Evolutionary conservation across 2,888 invertebrate genomes (phyloP), one percentile per base, ranked within the genome.

Genomic region (Disparrhopalites patrizii): DNA sequence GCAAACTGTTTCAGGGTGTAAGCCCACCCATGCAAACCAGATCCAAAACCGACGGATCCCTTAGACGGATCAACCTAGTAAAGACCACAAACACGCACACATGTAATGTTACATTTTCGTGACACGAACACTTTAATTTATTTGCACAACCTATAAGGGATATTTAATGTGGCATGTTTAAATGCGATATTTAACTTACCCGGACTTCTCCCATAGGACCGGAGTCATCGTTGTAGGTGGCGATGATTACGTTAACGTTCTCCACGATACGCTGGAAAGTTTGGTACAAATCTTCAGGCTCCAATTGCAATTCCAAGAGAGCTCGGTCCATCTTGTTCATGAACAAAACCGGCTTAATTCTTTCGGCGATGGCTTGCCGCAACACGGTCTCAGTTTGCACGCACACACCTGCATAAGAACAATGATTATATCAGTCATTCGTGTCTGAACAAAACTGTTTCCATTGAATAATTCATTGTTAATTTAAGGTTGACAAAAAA

Each of bases 251-350:
- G 84, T 99, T 99, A 63, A 99, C 95, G 79, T 96, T 98, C 82
- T 99, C 99, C 77, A 99, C 96, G 79, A 98, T 98, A 84, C 98
- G 91, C 82, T 96, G 96, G 89, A 99, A 99, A 77, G 93, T 96
- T 83, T 99, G 99, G 83, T 94, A 99, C 65, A 99, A 85, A 79
- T 96, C 95, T 82, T 99, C 99, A 73, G 91, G 87, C 70, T 93
- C 97, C 77, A 98, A 82, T 80, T 99, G 98, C 79, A 99, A 83
- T 82, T 99, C 99, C 40, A 99, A 84, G 68, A 99, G 85, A 76
- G 99, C 99, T 76, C 99, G 91, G 85, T 99, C 99, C 98, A 99
- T 98, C 84, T 99, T 99, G 91, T 99, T 99, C 98, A 99, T 98
- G 89, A 99, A 99, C 77, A 99, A 85, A 76, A 99, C 93, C 65